Evolutionary conservation across 2,888 invertebrate genomes (phyloP).

Genomic region (Stegana nigrithorax): DNA sequence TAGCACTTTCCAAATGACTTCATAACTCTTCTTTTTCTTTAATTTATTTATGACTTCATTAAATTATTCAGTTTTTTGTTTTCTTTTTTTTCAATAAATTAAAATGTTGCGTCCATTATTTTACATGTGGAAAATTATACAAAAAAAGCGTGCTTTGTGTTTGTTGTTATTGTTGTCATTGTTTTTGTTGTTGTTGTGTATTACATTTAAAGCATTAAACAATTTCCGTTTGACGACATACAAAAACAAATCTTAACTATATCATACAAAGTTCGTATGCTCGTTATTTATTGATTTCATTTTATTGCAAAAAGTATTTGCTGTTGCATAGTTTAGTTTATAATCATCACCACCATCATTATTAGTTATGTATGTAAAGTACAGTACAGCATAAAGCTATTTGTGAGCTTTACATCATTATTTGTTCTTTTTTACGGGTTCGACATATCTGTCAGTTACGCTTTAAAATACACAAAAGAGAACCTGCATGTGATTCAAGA

Average conservation of each 20-base stretch:
- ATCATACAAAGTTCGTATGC: background rate
- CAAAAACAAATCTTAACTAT: conserved; percentile 13
- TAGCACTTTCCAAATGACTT: conserved; percentile 31
- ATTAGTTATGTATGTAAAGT: background rate
- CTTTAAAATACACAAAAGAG: no score
- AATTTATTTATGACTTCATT: background rate
- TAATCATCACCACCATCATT: conserved; percentile 17
- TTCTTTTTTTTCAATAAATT: background rate
- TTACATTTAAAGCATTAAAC: conserved; percentile 1
- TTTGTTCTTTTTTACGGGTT: no score
- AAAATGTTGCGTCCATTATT: background rate
- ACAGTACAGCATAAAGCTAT: background rate
- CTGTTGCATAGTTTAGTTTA: conserved; percentile 1
- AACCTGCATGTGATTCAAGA: no score
- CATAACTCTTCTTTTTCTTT: background rate
- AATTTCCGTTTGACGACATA: background rate
- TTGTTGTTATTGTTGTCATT: background rate
- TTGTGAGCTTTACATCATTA: no score
- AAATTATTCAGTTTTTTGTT: background rate
- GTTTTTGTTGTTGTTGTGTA: background rate
- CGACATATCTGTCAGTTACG: no score
- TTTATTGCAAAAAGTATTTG: background rate
- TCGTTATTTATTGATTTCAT: conserved; percentile 1
- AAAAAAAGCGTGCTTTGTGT: conserved; percentile 2
- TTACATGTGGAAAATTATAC: background rate